Percentiles rank a stretch among this genome's conserved stretches.
Conservation (phyloP, 2,888 invertebrate genomes). For the Melieria crassipennis region DNA sequence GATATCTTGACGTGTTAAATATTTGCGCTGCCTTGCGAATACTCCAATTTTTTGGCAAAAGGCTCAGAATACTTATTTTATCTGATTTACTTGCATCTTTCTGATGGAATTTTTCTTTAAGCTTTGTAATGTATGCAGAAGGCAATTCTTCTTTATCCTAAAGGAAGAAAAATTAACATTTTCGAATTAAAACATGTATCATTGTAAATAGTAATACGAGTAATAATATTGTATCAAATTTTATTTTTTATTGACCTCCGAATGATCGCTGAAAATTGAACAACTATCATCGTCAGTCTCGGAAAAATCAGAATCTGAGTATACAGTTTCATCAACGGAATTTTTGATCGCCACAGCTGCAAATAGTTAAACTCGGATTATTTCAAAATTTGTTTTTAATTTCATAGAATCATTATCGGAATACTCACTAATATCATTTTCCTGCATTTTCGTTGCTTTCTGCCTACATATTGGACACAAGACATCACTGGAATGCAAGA, state of each 20-base stretch:
- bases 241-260: no score
- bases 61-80: background rate
- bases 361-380: background rate
- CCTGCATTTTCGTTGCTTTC: background rate
- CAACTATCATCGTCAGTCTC: no score
- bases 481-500: background rate
- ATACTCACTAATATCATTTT: background rate
- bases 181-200: no score
- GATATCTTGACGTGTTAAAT: background rate
- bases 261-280: no score
- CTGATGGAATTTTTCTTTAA: background rate
- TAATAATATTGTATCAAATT: no score
- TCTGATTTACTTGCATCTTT: background rate
- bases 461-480: background rate
- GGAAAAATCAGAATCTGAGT: no score
- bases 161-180: background rate
- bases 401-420: background rate
- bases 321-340: no score
- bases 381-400: background rate
- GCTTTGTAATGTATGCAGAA: background rate
- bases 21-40: background rate
- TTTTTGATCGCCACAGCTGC: background rate
- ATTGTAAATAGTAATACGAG: no score
- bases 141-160: background rate
- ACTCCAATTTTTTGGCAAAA: background rate